phyloP scores from a whole-genome alignment of 1,140 invertebrate species.

The Musca vetustissima region DNA sequence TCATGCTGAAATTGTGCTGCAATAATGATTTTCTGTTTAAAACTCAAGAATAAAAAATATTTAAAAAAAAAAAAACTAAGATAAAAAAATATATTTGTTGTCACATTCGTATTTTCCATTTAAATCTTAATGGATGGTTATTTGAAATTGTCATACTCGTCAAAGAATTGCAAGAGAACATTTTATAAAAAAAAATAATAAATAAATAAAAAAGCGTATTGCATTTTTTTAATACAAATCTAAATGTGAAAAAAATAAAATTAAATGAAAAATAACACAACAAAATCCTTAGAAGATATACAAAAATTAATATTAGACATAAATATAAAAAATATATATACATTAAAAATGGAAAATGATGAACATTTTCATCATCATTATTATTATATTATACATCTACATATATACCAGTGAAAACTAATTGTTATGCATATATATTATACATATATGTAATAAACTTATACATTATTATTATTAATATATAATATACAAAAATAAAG shows the following conservation, averaged over 20 bases:
- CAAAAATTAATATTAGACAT: background rate
- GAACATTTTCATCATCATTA: no score
- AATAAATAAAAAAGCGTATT: background rate
- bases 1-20: background rate
- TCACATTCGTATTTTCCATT: background rate
- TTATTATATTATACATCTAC: background rate
- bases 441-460: constrained; percentile 23
- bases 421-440: constrained; percentile 24
- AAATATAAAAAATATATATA: background rate
- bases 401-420: constrained; percentile 1
- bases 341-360: background rate
- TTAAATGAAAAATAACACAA: background rate
- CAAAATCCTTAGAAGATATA: background rate
- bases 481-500: background rate
- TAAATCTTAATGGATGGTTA: constrained; percentile 2
- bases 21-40: background rate
- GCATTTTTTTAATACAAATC: constrained; percentile 1
- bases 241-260: constrained; percentile 1
- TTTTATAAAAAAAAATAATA: no score
- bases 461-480: constrained; percentile 8
- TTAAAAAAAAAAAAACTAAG: background rate
- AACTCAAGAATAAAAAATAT: background rate
- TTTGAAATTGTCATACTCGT: background rate
- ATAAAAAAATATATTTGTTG: constrained; percentile 3
- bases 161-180: no score